Conservation (phyloP, 2,888 invertebrate species). For the Nomada flava region DNA sequence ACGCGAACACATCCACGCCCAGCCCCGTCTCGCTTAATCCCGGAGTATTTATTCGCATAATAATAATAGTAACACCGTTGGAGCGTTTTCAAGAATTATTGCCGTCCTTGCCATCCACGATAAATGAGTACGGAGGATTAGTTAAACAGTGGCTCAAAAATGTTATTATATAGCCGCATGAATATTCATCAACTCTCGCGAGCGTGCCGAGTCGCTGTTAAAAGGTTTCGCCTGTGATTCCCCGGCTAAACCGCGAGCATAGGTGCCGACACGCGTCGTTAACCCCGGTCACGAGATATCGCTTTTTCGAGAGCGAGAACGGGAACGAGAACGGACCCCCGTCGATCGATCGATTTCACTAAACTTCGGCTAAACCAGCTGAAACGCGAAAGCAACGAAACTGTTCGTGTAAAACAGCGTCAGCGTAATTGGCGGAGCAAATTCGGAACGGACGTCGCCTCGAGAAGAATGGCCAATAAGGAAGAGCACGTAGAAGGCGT, state of each 20-base stretch:
- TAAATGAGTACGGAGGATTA: slow-evolving; percentile 84
- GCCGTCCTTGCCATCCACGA: slow-evolving; percentile 83
- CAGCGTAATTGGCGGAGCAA: slow-evolving; percentile 75
- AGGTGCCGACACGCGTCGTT: not conserved
- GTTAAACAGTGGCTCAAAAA: slow-evolving; percentile 85
- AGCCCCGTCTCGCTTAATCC: slow-evolving; percentile 77
- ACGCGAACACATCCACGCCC: slow-evolving; percentile 62
- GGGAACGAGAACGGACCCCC: no score
- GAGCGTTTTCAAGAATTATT: slow-evolving; percentile 84
- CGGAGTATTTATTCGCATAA: slow-evolving; percentile 82
- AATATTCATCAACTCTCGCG: slow-evolving; percentile 82
- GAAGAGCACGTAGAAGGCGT: slow-evolving; percentile 77
- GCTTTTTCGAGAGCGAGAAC: not conserved
- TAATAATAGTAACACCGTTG: slow-evolving; percentile 83
- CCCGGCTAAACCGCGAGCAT: slow-evolving; percentile 37
- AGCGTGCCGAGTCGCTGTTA: slow-evolving; percentile 67
- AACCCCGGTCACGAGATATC: not conserved
- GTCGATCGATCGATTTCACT: slow-evolving; percentile 18
- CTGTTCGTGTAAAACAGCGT: slow-evolving; percentile 70
- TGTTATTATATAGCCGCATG: slow-evolving; percentile 84
- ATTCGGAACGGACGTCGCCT: slow-evolving; percentile 55
- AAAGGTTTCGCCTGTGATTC: slow-evolving; percentile 67
- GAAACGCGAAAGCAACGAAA: slow-evolving; percentile 14
- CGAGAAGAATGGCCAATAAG: slow-evolving; percentile 78
- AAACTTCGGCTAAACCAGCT: not conserved